These are phyloP conservation scores for Drosophila pseudoananassae DNA, from an alignment of 1,140 invertebrate species.

Conservation along the genomic window DNA sequence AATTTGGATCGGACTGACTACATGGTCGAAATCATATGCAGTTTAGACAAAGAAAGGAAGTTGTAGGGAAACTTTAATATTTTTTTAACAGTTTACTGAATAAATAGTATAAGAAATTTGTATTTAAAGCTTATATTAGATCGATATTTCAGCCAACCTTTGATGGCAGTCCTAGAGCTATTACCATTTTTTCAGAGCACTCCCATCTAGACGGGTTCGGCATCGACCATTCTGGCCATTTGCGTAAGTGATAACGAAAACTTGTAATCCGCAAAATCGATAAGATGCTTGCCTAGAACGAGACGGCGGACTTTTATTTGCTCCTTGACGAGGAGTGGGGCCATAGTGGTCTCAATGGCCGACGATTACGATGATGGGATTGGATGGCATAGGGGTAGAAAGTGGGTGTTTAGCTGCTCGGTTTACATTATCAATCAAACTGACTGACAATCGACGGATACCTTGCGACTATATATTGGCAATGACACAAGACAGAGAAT, in stretches of 20 bases:
- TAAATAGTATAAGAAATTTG: neutral
- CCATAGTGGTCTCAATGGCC: constrained; percentile 58
- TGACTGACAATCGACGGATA: constrained; percentile 74
- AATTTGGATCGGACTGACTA: constrained; percentile 29
- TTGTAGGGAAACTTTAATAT: neutral
- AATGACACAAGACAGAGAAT: constrained; percentile 51
- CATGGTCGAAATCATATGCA: constrained; percentile 31
- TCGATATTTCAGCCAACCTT: constrained; percentile 2
- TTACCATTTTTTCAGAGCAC: neutral
- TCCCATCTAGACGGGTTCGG: constrained; percentile 9
- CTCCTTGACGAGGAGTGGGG: constrained; percentile 24
- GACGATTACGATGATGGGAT: constrained; percentile 54
- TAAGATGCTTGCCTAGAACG: constrained; percentile 44
- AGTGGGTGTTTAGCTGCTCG: constrained; percentile 42
- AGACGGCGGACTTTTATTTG: constrained; percentile 50
- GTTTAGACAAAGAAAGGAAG: neutral
- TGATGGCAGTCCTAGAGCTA: constrained; percentile 2
- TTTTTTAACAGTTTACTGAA: neutral
- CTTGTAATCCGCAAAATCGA: constrained; percentile 63
- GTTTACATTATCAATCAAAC: constrained; percentile 81
- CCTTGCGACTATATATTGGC: constrained; percentile 53
- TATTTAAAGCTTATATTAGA: neutral
- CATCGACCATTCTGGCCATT: constrained; percentile 34
- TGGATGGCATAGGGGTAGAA: constrained; percentile 11
- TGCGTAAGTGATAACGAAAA: constrained; percentile 54